These are phyloP conservation scores for Lethrus apterus DNA, from an alignment of 1,140 invertebrate species.

Conservation along the genomic window DNA sequence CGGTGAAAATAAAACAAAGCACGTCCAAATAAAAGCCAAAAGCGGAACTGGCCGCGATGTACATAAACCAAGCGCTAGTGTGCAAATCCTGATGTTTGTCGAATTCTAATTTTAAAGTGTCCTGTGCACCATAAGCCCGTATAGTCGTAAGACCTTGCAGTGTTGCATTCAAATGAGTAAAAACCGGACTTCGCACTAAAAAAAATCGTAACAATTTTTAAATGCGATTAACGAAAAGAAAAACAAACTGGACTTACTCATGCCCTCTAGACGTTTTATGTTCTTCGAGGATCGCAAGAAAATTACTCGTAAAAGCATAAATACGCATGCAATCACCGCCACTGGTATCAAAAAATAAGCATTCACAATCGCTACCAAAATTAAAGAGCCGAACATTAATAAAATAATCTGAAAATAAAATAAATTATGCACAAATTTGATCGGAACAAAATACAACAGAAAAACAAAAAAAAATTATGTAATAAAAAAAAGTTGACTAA, in stretches of 20 bases:
- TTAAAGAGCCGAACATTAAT: slow-evolving; percentile 41
- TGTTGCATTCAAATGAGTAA: slow-evolving; percentile 69
- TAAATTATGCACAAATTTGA: not conserved
- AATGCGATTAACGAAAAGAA: slow-evolving; percentile 1
- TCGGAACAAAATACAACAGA: not conserved
- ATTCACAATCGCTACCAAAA: slow-evolving; percentile 57
- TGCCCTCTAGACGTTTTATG: slow-evolving; percentile 57
- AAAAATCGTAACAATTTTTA: slow-evolving; percentile 1
- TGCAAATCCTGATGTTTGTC: slow-evolving; percentile 56
- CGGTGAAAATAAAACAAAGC: slow-evolving; percentile 55
- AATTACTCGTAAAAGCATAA: slow-evolving; percentile 48
- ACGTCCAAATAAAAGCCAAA: slow-evolving; percentile 63
- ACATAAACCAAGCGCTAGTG: slow-evolving; percentile 60
- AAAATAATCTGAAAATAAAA: slow-evolving; percentile 46
- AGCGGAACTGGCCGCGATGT: slow-evolving; percentile 55
- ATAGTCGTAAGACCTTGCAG: slow-evolving; percentile 73
- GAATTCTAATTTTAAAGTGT: slow-evolving; percentile 62
- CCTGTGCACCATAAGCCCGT: slow-evolving; percentile 59
- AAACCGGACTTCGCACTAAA: slow-evolving; percentile 67
- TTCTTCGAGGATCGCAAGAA: slow-evolving; percentile 58
- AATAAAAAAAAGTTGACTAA: not conserved
- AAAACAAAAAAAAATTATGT: not conserved
- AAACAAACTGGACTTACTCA: slow-evolving; percentile 43
- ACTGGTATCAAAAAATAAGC: slow-evolving; percentile 54
- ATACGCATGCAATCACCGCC: slow-evolving; percentile 48